Base-by-base conservation (phyloP, 2,888 invertebrate genomes). In the Ochropacha duplaris region DNA sequence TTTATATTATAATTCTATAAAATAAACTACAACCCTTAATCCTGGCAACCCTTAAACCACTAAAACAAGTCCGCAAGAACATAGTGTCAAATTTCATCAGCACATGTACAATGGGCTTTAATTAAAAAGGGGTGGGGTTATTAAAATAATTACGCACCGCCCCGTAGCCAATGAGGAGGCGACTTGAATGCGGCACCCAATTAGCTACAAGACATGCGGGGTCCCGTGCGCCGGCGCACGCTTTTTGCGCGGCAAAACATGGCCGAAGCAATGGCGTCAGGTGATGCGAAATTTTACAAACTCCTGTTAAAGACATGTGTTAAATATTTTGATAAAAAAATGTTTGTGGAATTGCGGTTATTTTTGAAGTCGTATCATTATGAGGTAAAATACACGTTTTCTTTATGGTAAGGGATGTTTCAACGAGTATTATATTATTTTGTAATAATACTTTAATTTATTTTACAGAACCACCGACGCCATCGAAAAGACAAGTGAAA, bases 81-180 rank as follows among this genome's bases (percentile, higher is more conserved):
- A 34, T 36, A 44, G 44, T 44, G 2, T 44, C 44, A 44, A 19
- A 19, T 44, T 19, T 19, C 44, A 44, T 19, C 44, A 44, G 19
- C 16, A 44, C 44, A 39, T 39, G 39, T 44, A 19, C 44, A 19
- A 44, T n/a, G 68, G 68, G 74, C 64, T 78, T 84, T 87, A 90
- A 90, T 90, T 89, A 89, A 86, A 85, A 81, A 75, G 74, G 83
- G 91, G 91, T 88, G 91, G 87, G 80, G 87, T 87, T 88, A 87
- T 88, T 88, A 87, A 86, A 81, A 86, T 91, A 91, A 91, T 91
- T 89, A 89, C 83, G 88, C 80, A 64, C 85, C 86, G 84, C 87
- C 84, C 82, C 78, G 68, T 83, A 77, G 68, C 90, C 92, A 90
- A 90, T 88, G 80, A 79, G 79, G 78, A 72, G 70, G 69, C 84